phyloP scores from a whole-genome alignment of 2,888 invertebrate genomes.

The Pilophorus perplexus region DNA sequence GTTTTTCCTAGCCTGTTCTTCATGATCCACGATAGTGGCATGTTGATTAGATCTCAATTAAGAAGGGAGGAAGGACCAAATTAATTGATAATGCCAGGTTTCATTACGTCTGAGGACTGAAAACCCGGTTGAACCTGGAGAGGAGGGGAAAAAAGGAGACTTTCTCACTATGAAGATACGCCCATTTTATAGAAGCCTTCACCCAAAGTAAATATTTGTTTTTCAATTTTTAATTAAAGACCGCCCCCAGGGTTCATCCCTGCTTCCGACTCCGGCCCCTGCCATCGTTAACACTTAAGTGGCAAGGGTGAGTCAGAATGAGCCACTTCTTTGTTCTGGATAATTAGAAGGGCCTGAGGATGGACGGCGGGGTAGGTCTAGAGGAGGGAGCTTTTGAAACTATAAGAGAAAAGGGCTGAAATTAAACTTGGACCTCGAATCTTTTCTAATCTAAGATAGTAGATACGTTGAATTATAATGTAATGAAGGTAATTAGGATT shows the following conservation, averaged over 20 bases:
- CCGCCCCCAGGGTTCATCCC: not conserved
- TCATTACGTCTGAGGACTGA: constrained; percentile 11
- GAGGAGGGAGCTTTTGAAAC: constrained; percentile 1
- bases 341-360: constrained; percentile 19
- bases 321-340: constrained; percentile 14
- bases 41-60: constrained; percentile 18
- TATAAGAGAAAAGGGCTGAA: too few species aligned
- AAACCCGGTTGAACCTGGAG: too few species aligned
- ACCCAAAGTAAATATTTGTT: constrained; percentile 27
- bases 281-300: constrained; percentile 14
- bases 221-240: constrained; percentile 29
- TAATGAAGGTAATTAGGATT: too few species aligned
- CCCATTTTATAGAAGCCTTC: not conserved
- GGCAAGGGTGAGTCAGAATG: not conserved
- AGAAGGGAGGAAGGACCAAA: too few species aligned
- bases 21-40: not conserved
- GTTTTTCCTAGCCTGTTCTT: not conserved
- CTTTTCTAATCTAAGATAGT: too few species aligned
- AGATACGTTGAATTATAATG: too few species aligned
- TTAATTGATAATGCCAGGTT: constrained; percentile 19
- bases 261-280: not conserved
- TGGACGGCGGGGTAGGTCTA: not conserved
- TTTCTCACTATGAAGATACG: not conserved
- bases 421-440: too few species aligned
- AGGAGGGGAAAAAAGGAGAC: not conserved